Conservation (phyloP, 2,888 invertebrate species). For the Pandemis heparana region DNA sequence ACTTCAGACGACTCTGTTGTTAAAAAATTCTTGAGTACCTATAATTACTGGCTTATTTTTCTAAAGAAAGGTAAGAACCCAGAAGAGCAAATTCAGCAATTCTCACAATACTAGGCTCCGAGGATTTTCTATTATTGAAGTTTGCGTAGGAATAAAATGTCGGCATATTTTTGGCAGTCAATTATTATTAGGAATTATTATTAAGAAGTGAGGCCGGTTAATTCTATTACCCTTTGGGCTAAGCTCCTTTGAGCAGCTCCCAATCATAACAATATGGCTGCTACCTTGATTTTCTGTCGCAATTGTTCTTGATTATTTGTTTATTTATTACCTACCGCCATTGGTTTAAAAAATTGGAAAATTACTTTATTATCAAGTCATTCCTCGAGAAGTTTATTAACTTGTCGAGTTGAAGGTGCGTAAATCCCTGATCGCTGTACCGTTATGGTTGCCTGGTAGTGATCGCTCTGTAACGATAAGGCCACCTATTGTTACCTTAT, state of each 20-base stretch:
- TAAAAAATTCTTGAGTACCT: too few relatives aligned
- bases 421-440: too few relatives aligned
- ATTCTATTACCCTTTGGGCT: constrained; percentile 7
- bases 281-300: constrained; percentile 13
- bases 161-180: constrained; percentile 24
- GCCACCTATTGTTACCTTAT: too few relatives aligned
- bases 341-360: too few relatives aligned
- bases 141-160: constrained; percentile 25
- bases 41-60: background rate
- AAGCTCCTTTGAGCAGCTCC: background rate
- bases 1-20: too few relatives aligned
- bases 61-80: background rate
- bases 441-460: too few relatives aligned
- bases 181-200: background rate
- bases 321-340: too few relatives aligned
- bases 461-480: too few relatives aligned
- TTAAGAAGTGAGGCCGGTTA: background rate
- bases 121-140: constrained; percentile 20
- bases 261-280: background rate
- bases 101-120: constrained; percentile 6
- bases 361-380: too few relatives aligned
- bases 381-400: too few relatives aligned
- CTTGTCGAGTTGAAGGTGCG: too few relatives aligned
- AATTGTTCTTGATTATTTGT: background rate
- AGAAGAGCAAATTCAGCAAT: background rate